A percentile compares a stretch with the other conserved stretches of the same genome.
phyloP scores from a whole-genome alignment of 2,888 invertebrate species.

The Folsomia manolachei region DNA sequence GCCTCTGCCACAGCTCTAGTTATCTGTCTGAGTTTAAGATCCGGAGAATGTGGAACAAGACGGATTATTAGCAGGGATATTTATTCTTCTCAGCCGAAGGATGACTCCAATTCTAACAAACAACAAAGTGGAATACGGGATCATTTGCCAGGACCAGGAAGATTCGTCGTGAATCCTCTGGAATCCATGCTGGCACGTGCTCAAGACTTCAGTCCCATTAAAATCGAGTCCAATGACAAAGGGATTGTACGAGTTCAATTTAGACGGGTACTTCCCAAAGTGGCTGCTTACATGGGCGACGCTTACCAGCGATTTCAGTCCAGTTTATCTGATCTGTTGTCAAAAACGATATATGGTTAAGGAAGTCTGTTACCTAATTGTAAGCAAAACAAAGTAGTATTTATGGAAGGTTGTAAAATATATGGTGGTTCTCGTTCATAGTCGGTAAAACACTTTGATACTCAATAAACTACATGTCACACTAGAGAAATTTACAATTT shows the following conservation, averaged over 20 bases:
- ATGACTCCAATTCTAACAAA: not conserved
- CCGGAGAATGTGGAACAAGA: not conserved
- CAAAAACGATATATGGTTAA: not conserved
- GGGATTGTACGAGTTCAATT: constrained; percentile 4
- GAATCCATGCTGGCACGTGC: not conserved
- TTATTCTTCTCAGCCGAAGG: too few relatives aligned
- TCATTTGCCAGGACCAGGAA: not conserved
- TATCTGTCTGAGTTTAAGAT: not conserved
- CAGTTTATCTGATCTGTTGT: constrained; percentile 3
- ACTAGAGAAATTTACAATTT: too few relatives aligned
- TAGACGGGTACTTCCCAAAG: not conserved
- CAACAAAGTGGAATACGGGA: not conserved
- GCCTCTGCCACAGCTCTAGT: not conserved
- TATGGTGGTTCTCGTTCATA: too few relatives aligned
- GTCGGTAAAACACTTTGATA: not conserved
- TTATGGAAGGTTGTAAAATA: too few relatives aligned
- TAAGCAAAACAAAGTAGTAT: too few relatives aligned
- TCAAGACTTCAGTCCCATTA: constrained; percentile 5
- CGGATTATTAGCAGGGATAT: not conserved
- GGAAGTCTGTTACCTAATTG: too few relatives aligned
- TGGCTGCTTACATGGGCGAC: not conserved
- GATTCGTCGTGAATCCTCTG: not conserved
- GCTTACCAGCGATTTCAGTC: not conserved
- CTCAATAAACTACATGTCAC: not conserved
- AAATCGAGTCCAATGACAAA: constrained; percentile 1